These are phyloP conservation scores for Poliocrania exsul DNA, from an alignment of 2,797 vertebrate genomes.

Conservation along the genomic window DNA sequence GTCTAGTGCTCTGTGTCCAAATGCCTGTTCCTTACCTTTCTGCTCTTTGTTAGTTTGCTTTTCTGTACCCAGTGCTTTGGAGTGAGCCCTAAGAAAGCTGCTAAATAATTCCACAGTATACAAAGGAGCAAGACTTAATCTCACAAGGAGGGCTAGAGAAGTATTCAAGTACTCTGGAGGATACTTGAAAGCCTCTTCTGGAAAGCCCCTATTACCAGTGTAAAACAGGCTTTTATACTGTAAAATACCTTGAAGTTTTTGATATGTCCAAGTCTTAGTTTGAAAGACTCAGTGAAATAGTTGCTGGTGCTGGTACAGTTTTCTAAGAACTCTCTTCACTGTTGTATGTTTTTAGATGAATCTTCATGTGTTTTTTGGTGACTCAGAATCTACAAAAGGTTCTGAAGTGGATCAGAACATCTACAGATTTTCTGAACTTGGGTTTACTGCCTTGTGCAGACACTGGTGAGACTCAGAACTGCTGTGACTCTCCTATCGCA, in stretches of 20 bases:
- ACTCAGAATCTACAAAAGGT: neutral
- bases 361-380: neutral
- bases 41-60: neutral
- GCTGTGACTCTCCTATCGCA: neutral
- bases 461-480: neutral
- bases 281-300: neutral
- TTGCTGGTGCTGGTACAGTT: neutral
- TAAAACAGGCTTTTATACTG: constrained; percentile 11
- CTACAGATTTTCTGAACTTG: neutral
- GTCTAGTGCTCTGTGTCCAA: neutral
- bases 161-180: constrained; percentile 25
- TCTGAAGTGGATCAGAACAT: neutral
- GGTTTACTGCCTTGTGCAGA: neutral
- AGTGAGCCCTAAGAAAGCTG: constrained; percentile 19
- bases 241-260: constrained; percentile 14
- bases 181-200: constrained; percentile 47
- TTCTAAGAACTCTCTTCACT: neutral
- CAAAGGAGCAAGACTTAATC: constrained; percentile 37
- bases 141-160: constrained; percentile 19
- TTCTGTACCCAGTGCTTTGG: neutral
- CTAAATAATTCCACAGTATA: neutral
- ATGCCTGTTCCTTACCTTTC: neutral
- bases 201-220: constrained; percentile 8
- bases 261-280: neutral
- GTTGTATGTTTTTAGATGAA: neutral